Evolutionary conservation across 2,888 invertebrate species (phyloP).

Genomic region (Cheilosia soror): DNA sequence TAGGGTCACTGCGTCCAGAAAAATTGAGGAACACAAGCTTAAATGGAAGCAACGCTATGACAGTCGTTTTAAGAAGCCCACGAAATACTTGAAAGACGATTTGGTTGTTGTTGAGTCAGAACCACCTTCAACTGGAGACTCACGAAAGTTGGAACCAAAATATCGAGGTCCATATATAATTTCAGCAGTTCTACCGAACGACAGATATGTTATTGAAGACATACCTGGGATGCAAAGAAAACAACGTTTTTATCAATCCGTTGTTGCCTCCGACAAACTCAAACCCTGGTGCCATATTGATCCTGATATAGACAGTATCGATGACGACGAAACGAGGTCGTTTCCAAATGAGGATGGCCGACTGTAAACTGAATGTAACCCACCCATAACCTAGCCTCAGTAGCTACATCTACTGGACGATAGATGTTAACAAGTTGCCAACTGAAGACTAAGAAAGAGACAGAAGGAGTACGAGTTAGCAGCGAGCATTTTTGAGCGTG

Average conservation of each 20-base stretch:
- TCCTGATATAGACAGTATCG: neutral
- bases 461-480: too few species aligned
- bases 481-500: too few species aligned
- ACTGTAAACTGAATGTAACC: neutral
- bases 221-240: neutral
- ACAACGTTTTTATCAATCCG: slow-evolving; percentile 10
- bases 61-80: slow-evolving; percentile 19
- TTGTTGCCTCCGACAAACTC: slow-evolving; percentile 25
- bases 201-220: slow-evolving; percentile 21
- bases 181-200: slow-evolving; percentile 10
- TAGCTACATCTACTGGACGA: too few species aligned
- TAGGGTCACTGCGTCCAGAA: neutral
- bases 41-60: slow-evolving; percentile 61
- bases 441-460: too few species aligned
- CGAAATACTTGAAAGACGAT: slow-evolving; percentile 26
- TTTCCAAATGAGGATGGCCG: slow-evolving; percentile 41
- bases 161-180: slow-evolving; percentile 28
- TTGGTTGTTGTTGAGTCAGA: slow-evolving; percentile 25
- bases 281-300: slow-evolving; percentile 23
- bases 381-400: too few species aligned
- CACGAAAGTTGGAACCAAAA: slow-evolving; percentile 28
- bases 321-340: slow-evolving; percentile 14
- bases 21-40: slow-evolving; percentile 22
- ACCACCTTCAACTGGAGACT: slow-evolving; percentile 12
- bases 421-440: too few species aligned